Conservation (phyloP, 2,888 invertebrate species). For the Rutpela maculata region DNA sequence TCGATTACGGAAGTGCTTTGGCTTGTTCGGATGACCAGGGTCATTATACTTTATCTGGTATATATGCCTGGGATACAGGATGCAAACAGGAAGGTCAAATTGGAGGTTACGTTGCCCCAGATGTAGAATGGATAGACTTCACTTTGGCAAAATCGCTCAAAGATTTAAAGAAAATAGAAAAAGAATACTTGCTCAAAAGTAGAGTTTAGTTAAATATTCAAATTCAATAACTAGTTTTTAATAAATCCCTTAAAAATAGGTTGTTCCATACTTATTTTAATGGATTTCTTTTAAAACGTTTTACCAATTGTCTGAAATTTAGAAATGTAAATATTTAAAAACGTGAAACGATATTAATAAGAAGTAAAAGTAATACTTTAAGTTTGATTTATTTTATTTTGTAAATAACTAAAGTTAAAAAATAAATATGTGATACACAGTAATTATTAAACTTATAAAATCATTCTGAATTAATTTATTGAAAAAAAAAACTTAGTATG, state of each 20-base stretch:
- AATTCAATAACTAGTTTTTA: neutral
- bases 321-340: slow-evolving; percentile 7
- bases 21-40: slow-evolving; percentile 85
- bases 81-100: slow-evolving; percentile 74
- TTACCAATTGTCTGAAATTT: slow-evolving; percentile 6
- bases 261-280: neutral
- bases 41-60: slow-evolving; percentile 82
- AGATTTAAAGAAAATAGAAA: slow-evolving; percentile 68
- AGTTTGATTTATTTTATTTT: slow-evolving; percentile 41
- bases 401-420: slow-evolving; percentile 49
- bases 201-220: slow-evolving; percentile 31
- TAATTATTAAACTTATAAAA: slow-evolving; percentile 35
- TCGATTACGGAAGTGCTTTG: slow-evolving; percentile 88
- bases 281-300: neutral
- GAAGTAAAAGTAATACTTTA: slow-evolving; percentile 6
- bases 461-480: slow-evolving; percentile 52
- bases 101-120: slow-evolving; percentile 73
- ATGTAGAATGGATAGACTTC: slow-evolving; percentile 73
- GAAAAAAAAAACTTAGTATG: slow-evolving; percentile 44
- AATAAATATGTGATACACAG: slow-evolving; percentile 50
- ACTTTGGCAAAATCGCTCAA: slow-evolving; percentile 70
- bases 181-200: slow-evolving; percentile 55
- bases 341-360: neutral
- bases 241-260: neutral
- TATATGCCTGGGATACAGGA: slow-evolving; percentile 87